Evolutionary conservation across 1,140 invertebrate species (phyloP).

Genomic region (Drosophila rhopaloa): DNA sequence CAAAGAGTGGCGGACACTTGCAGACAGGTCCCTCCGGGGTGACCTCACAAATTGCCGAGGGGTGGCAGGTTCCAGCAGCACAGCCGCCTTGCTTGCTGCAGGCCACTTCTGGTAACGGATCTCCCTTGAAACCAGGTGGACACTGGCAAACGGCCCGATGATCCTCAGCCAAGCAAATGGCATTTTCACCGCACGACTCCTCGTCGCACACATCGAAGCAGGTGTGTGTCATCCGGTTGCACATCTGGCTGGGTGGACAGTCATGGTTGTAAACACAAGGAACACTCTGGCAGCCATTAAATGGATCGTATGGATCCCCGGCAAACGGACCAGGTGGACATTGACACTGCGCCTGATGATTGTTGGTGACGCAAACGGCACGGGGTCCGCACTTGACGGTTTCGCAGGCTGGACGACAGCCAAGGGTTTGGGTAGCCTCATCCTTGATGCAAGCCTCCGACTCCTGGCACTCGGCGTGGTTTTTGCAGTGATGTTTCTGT

Average conservation of each 20-base stretch:
- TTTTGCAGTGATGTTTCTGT: conserved; percentile 90
- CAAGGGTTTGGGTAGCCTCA: conserved; percentile 84
- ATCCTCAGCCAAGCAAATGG: conserved; percentile 94
- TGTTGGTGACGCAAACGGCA: conserved; percentile 93
- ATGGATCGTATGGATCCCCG: conserved; percentile 92
- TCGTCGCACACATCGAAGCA: conserved; percentile 92
- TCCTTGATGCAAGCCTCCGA: conserved; percentile 89
- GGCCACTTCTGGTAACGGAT: conserved; percentile 92
- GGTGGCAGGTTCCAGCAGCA: conserved; percentile 92
- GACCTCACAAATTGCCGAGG: conserved; percentile 91
- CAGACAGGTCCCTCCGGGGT: conserved; percentile 88
- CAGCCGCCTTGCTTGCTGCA: conserved; percentile 90
- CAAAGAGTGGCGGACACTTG: conserved; percentile 90
- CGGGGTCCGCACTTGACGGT: conserved; percentile 92
- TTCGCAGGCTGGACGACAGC: conserved; percentile 91
- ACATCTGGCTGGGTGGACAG: conserved; percentile 91
- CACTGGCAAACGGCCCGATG: conserved; percentile 93
- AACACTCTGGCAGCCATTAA: conserved; percentile 90
- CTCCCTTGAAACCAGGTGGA: conserved; percentile 91
- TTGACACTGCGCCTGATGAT: conserved; percentile 94
- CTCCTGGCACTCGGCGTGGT: conserved; percentile 92
- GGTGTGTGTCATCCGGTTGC: conserved; percentile 92
- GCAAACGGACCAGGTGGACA: conserved; percentile 93
- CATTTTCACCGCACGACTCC: conserved; percentile 93
- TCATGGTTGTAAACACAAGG: conserved; percentile 94